These are phyloP conservation scores for Drosophila robusta DNA, from an alignment of 2,888 invertebrate species.

Conservation along the genomic window DNA sequence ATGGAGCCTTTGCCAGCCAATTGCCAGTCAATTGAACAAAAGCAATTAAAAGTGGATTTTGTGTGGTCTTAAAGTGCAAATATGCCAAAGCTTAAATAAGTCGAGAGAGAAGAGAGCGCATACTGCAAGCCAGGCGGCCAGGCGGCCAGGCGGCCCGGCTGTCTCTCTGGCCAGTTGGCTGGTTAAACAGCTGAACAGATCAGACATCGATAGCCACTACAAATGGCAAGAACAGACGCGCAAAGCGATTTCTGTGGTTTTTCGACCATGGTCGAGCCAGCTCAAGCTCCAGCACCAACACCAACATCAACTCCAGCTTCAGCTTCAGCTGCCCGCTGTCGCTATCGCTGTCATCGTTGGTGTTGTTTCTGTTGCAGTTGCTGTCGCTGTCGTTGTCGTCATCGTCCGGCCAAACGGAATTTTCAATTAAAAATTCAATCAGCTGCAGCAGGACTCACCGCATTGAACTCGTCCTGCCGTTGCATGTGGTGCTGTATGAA, in stretches of 20 bases:
- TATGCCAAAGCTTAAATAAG: conserved; percentile 73
- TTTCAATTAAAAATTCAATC: conserved; percentile 82
- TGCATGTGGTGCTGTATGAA: conserved; percentile 98
- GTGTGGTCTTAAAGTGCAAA: conserved; percentile 72
- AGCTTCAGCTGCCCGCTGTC: conserved; percentile 9
- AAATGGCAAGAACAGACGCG: conserved; percentile 29
- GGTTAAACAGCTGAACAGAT: conserved; percentile 39
- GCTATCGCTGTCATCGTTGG: conserved; percentile 26
- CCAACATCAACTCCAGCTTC: not conserved
- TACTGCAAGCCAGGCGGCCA: conserved; percentile 4
- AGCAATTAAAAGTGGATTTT: conserved; percentile 84
- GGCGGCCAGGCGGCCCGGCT: not conserved
- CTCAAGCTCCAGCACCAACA: conserved; percentile 2
- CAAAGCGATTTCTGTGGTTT: conserved; percentile 70
- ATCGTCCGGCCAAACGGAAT: conserved; percentile 64
- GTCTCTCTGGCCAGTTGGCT: conserved; percentile 1
- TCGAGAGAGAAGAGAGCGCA: conserved; percentile 23
- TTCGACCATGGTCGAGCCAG: conserved; percentile 25
- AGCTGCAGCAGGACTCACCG: conserved; percentile 87
- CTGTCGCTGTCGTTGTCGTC: conserved; percentile 12
- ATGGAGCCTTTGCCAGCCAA: conserved; percentile 44
- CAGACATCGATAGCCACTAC: conserved; percentile 40
- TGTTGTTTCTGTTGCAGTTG: conserved; percentile 7
- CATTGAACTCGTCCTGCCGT: conserved; percentile 97
- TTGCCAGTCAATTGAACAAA: conserved; percentile 82